Evolutionary conservation across 1,140 invertebrate species (phyloP).

Genomic region (Drosophila sulfurigaster): DNA sequence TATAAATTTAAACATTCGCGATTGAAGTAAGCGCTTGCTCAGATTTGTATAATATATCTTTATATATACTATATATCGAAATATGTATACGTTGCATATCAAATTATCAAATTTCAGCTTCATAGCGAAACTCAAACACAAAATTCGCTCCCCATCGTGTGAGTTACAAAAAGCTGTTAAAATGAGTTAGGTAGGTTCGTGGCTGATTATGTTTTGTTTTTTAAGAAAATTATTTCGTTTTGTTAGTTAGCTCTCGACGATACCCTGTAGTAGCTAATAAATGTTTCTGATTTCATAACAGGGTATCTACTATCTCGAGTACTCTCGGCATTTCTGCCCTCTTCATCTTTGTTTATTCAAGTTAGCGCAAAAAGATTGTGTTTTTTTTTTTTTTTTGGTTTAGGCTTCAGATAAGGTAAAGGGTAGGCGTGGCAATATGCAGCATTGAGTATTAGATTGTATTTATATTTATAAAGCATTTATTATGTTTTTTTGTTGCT

Average conservation of each 20-base stretch:
- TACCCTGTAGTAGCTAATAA: conserved; percentile 10
- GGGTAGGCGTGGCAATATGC: conserved; percentile 74
- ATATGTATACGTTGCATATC: conserved; percentile 75
- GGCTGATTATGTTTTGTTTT: conserved; percentile 62
- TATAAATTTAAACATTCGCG: conserved; percentile 61
- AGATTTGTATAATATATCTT: conserved; percentile 56
- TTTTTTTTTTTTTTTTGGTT: conserved; percentile 39
- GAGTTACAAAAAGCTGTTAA: conserved; percentile 59
- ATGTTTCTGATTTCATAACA: background rate
- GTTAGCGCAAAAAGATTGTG: conserved; percentile 49
- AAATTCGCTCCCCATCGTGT: conserved; percentile 44
- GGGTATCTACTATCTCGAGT: conserved; percentile 13
- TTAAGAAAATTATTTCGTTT: conserved; percentile 25
- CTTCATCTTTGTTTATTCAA: conserved; percentile 7
- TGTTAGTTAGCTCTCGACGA: conserved; percentile 16
- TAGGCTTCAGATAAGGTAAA: conserved; percentile 69
- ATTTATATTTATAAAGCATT: conserved; percentile 60
- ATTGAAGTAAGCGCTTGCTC: conserved; percentile 65
- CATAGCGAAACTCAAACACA: conserved; percentile 21
- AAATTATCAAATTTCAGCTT: conserved; percentile 62
- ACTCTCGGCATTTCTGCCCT: background rate
- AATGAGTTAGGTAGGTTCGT: conserved; percentile 72
- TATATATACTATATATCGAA: conserved; percentile 63
- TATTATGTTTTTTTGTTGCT: conserved; percentile 39
- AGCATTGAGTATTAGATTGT: conserved; percentile 66